phyloP scores from a whole-genome alignment of 2,797 vertebrate genomes.

The Hypotaenidia okinawae region DNA sequence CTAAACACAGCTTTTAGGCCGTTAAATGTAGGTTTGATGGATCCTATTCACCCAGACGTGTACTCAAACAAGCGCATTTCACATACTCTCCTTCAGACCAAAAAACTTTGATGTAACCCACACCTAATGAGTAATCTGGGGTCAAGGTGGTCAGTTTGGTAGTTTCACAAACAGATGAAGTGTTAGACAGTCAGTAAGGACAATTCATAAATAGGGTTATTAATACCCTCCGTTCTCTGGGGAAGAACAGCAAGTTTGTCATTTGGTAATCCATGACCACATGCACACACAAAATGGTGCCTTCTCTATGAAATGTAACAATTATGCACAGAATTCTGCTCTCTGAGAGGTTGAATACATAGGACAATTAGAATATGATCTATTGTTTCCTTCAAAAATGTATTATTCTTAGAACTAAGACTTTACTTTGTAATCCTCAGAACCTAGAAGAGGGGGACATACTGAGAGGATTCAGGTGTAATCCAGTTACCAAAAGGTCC shows the following conservation, averaged over 20 bases:
- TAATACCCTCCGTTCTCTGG: background rate
- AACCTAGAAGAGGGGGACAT: background rate
- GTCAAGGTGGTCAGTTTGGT: background rate
- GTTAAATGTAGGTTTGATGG: background rate
- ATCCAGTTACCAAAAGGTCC: background rate
- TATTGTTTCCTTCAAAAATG: background rate
- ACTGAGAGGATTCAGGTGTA: background rate
- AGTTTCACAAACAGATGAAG: background rate
- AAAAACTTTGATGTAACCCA: background rate
- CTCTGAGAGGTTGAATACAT: background rate
- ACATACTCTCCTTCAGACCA: background rate
- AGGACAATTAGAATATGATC: background rate
- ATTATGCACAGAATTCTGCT: background rate
- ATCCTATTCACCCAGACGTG: background rate
- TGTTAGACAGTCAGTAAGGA: background rate
- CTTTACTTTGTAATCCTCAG: background rate
- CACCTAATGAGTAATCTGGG: background rate
- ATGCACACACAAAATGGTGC: fast-evolving
- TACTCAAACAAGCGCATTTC: background rate
- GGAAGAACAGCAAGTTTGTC: background rate
- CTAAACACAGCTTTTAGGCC: background rate
- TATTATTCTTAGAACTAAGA: background rate
- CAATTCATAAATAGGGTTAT: background rate
- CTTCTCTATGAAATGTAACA: background rate
- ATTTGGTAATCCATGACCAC: background rate